A percentile compares a stretch with the other conserved stretches of the same genome.
These are phyloP conservation scores for Lordiphosa clarofinis DNA, from an alignment of 1,140 invertebrate genomes.

Conservation along the genomic window DNA sequence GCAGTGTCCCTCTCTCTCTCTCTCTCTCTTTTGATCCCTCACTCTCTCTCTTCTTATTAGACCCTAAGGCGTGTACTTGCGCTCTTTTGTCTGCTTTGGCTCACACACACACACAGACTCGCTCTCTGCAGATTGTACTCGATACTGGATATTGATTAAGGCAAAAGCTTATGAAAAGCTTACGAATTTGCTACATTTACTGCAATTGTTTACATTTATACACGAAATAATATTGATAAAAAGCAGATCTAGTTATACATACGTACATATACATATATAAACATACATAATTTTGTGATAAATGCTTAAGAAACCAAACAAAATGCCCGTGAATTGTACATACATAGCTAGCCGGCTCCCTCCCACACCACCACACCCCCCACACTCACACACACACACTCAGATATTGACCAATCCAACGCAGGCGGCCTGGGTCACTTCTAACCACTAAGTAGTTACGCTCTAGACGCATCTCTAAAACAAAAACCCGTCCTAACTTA, in stretches of 20 bases:
- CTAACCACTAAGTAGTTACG: no score
- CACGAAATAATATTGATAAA: slow-evolving; percentile 5
- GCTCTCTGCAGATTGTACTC: slow-evolving; percentile 41
- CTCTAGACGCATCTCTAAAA: not conserved
- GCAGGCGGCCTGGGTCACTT: not conserved
- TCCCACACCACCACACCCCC: slow-evolving; percentile 1
- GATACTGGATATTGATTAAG: slow-evolving; percentile 51
- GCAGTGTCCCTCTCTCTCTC: no score
- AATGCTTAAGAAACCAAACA: slow-evolving; percentile 47
- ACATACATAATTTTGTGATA: slow-evolving; percentile 67
- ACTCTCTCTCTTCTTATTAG: not conserved
- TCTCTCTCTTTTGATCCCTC: slow-evolving; percentile 1
- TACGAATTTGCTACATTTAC: slow-evolving; percentile 75
- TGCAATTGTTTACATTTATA: slow-evolving; percentile 75
- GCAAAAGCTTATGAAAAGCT: slow-evolving; percentile 60
- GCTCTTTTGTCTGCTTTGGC: no score
- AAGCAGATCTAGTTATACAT: slow-evolving; percentile 22
- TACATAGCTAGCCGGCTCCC: slow-evolving; percentile 26
- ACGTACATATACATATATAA: slow-evolving; percentile 21
- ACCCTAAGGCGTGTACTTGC: no score
- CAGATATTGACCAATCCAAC: slow-evolving; percentile 33
- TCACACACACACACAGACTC: slow-evolving; percentile 13
- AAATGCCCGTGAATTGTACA: slow-evolving; percentile 69
- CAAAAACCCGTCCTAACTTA: slow-evolving; percentile 7
- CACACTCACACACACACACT: slow-evolving; percentile 15